Evolutionary conservation across 2,113 vertebrate genomes (phyloP).

Genomic region (Cephalopholis sonnerati): DNA sequence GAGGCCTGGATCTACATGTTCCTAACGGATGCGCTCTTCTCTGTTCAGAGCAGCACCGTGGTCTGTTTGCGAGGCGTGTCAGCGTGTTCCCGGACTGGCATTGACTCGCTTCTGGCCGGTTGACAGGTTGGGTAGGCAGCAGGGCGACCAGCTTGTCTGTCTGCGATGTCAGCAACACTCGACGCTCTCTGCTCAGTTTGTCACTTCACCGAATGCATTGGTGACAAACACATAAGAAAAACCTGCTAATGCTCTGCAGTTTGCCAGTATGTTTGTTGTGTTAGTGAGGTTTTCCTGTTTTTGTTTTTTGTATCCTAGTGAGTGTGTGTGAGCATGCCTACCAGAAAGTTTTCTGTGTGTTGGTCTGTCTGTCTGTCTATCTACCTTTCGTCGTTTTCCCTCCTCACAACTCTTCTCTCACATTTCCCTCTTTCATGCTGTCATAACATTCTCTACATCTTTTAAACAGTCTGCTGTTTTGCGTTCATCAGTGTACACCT

Average conservation of each 20-base stretch:
- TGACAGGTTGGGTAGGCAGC: slow-evolving; percentile 71
- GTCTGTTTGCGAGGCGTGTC: slow-evolving; percentile 39
- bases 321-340: neutral
- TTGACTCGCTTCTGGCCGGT: slow-evolving; percentile 27
- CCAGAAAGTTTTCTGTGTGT: neutral
- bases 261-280: slow-evolving; percentile 25
- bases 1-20: slow-evolving; percentile 31
- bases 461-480: slow-evolving; percentile 3
- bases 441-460: slow-evolving; percentile 9
- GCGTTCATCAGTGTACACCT: slow-evolving; percentile 7
- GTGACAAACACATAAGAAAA: slow-evolving; percentile 32
- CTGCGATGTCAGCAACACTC: slow-evolving; percentile 68
- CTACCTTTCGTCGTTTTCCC: neutral
- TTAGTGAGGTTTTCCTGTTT: neutral
- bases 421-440: neutral
- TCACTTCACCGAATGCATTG: slow-evolving; percentile 25
- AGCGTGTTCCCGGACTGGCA: slow-evolving; percentile 44
- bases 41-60: slow-evolving; percentile 1
- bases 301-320: neutral
- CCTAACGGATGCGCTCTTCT: slow-evolving; percentile 9
- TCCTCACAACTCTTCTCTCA: neutral
- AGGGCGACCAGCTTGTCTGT: slow-evolving; percentile 57
- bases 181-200: slow-evolving; percentile 45
- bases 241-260: slow-evolving; percentile 21
- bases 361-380: neutral